These are phyloP conservation scores for Lamellibrachia columna DNA, from an alignment of 2,888 invertebrate species.

Conservation along the genomic window DNA sequence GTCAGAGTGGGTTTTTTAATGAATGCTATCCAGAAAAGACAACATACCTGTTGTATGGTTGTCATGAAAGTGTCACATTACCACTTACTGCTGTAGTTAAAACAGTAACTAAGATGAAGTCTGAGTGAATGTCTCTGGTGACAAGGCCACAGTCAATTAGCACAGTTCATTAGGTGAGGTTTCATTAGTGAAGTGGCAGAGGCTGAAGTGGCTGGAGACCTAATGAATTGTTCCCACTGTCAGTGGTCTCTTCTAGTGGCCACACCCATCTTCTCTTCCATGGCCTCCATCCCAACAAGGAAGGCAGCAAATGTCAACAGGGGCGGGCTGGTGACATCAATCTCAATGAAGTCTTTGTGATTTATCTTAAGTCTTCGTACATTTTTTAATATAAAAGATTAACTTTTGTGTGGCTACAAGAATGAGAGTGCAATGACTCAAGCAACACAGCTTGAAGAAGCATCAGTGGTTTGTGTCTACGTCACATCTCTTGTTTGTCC, in stretches of 20 bases:
- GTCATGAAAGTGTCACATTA: neutral
- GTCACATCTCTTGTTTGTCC: neutral
- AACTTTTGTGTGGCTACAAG: neutral
- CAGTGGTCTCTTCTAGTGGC: neutral
- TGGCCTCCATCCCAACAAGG: neutral
- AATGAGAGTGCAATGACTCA: neutral
- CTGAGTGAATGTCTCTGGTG: neutral
- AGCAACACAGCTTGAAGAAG: neutral
- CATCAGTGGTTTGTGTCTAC: neutral
- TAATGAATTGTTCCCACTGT: neutral
- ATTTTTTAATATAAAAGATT: neutral
- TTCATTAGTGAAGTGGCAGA: neutral
- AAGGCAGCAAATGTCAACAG: neutral
- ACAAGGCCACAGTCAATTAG: neutral
- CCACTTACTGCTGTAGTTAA: neutral
- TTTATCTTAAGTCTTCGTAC: neutral
- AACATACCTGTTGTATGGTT: neutral
- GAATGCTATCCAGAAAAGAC: no score
- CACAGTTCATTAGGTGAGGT: constrained; percentile 8
- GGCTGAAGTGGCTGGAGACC: neutral
- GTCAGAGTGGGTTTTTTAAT: no score
- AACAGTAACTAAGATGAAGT: neutral
- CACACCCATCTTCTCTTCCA: neutral
- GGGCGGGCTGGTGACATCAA: neutral
- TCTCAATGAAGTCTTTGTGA: neutral